Evolutionary conservation across 2,888 invertebrate species (phyloP).

Genomic region (Nymphalis polychloros): DNA sequence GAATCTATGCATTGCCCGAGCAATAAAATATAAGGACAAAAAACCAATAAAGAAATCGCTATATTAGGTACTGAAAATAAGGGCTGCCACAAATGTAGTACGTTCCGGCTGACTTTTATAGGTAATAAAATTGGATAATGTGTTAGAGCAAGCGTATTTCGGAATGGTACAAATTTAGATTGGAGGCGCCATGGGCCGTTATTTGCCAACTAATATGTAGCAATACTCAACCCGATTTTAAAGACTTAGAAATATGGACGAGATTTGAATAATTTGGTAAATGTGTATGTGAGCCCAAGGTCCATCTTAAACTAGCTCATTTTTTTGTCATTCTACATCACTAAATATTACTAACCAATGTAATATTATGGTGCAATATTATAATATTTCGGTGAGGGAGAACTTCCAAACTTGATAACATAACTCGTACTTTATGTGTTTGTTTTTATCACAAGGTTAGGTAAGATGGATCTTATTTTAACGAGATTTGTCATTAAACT

Average conservation of each 20-base stretch:
- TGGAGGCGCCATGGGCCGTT: conserved; percentile 59
- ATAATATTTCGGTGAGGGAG: no score
- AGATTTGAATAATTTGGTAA: not conserved
- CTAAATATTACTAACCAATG: no score
- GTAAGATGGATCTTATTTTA: no score
- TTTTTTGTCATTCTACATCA: no score
- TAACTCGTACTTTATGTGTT: no score
- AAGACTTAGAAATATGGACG: not conserved
- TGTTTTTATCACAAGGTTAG: no score
- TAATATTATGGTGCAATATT: no score
- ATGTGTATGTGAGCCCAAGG: no score
- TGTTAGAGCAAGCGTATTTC: conserved; percentile 77
- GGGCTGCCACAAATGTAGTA: conserved; percentile 78
- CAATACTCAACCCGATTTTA: conserved; percentile 37
- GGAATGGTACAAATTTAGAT: conserved; percentile 79
- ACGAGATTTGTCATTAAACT: no score
- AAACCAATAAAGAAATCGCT: conserved; percentile 70
- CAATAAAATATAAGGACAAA: conserved; percentile 70
- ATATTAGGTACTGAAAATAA: conserved; percentile 78
- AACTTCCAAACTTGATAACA: no score
- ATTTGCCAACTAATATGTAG: conserved; percentile 65
- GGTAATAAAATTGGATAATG: conserved; percentile 80
- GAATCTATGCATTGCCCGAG: conserved; percentile 67
- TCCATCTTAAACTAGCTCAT: no score
- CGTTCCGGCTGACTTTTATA: conserved; percentile 78